Percentiles rank a stretch among this genome's conserved stretches.
Evolutionary conservation across 2,888 invertebrate species (phyloP).

Genomic region (Tipula unca): DNA sequence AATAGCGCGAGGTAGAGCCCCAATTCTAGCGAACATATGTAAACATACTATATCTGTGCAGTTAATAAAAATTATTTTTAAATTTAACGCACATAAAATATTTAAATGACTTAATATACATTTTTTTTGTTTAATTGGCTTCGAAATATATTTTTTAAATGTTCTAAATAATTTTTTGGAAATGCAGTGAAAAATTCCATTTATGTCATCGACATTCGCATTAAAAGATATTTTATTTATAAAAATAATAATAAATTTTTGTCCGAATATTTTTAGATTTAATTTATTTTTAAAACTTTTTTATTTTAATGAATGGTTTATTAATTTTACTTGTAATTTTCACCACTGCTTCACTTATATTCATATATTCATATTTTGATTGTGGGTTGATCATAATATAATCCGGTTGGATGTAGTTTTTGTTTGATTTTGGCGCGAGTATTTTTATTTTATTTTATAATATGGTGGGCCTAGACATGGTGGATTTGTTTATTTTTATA

Average conservation of each 20-base stretch:
- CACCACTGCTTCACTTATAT: not conserved
- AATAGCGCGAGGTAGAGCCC: not conserved
- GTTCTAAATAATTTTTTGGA: not conserved
- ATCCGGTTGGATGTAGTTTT: not conserved
- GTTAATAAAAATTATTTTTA: not conserved
- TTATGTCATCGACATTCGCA: constrained; percentile 1
- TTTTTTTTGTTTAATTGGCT: not conserved
- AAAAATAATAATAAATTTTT: not conserved
- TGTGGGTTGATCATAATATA: not conserved
- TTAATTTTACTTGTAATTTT: not conserved
- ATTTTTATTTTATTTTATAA: not conserved
- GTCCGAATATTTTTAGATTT: not conserved
- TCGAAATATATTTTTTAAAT: not conserved
- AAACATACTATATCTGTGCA: not conserved
- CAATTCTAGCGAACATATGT: not conserved
- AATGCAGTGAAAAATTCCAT: not conserved
- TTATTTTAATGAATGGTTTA: not conserved
- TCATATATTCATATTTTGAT: too few species aligned
- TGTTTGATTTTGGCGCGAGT: not conserved
- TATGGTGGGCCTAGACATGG: not conserved
- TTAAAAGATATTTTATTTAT: not conserved
- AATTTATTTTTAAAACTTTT: not conserved
- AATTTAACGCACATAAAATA: not conserved
- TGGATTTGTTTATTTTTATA: not conserved
- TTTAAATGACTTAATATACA: not conserved